Evolutionary conservation across 2,888 invertebrate genomes (phyloP).

Genomic region (Ochropleura leucogaster): DNA sequence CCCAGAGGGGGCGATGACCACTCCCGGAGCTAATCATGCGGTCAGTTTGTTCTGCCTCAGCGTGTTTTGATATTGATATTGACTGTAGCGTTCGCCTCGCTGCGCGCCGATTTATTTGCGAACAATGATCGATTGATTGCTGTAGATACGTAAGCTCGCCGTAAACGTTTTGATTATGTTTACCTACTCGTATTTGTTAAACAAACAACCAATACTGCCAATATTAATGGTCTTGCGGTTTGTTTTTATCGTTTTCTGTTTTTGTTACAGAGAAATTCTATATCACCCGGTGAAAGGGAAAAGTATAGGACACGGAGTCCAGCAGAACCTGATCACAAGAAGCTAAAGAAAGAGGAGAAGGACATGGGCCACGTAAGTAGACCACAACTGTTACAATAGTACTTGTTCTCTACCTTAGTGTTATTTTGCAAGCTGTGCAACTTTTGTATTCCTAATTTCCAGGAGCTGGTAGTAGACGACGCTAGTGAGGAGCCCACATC

Average conservation of each 20-base stretch:
- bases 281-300: constrained; percentile 95
- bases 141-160: constrained; percentile 84
- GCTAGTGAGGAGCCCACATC: constrained; percentile 97
- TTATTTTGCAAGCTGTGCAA: constrained; percentile 4
- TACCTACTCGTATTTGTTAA: constrained; percentile 84
- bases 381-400: background rate
- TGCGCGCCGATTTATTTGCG: constrained; percentile 90
- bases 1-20: constrained; percentile 84
- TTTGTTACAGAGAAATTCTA: constrained; percentile 94
- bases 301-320: constrained; percentile 96
- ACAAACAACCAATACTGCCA: constrained; percentile 77
- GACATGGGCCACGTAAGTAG: constrained; percentile 94
- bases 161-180: constrained; percentile 90
- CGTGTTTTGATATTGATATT: constrained; percentile 91
- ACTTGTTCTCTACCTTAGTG: background rate
- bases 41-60: constrained; percentile 91
- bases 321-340: constrained; percentile 93
- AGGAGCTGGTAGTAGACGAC: constrained; percentile 98
- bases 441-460: constrained; percentile 86
- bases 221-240: constrained; percentile 71
- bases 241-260: constrained; percentile 70
- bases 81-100: constrained; percentile 88
- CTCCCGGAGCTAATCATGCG: constrained; percentile 90
- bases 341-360: constrained; percentile 96
- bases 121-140: constrained; percentile 90